Evolutionary conservation across 2,113 vertebrate species (phyloP), one percentile per base, ranked within the genome.

Genomic region (Pseudopodoces humilis): DNA sequence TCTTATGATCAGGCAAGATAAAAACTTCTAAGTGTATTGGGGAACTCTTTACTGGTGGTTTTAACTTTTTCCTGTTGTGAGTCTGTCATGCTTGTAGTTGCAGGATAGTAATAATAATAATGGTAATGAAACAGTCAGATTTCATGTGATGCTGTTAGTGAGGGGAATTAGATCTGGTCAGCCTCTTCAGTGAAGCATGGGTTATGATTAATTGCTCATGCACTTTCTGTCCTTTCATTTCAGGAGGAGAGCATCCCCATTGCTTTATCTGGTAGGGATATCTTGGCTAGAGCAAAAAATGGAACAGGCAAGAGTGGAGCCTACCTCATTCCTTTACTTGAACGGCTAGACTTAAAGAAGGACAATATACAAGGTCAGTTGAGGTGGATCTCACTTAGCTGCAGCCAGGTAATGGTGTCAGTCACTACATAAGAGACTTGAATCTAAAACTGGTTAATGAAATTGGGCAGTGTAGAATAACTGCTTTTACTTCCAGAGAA

Each of bases 321-420:
- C 99, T 99, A 99, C 99, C 99, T 99, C 99, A 99, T 99, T 98
- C 99, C 99, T 98, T 99, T 99, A 99, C 99, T 99, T 99, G 99
- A 99, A 99, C 98, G 99, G 93, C 99, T 99, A 97, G 99, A 99
- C 98, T 98, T 99, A 98, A 99, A 99, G 98, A 99, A 98, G 98
- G 99, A 99, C 98, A 99, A 98, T 97, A 99, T 99, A 98, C 99
- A 99, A 99, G 99, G 99, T 99, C 88, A 97, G 98, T 96, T 78
- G 90, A 81, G 44, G 28, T 44, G 59, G 8, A 18, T 80, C 58
- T 88, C 27, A 0, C 46, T 49, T 59, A 18, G 30, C 55, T 80
- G 58, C 47, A 15, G 17, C 19, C 4, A 5, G 52, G 56, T 68
- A 23, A 16, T 5, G 11, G 35, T 83, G 22, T 56, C 7, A 9